These are phyloP conservation scores for Hemitrygon akajei DNA, from an alignment of 2,797 vertebrate genomes.

Conservation along the genomic window DNA sequence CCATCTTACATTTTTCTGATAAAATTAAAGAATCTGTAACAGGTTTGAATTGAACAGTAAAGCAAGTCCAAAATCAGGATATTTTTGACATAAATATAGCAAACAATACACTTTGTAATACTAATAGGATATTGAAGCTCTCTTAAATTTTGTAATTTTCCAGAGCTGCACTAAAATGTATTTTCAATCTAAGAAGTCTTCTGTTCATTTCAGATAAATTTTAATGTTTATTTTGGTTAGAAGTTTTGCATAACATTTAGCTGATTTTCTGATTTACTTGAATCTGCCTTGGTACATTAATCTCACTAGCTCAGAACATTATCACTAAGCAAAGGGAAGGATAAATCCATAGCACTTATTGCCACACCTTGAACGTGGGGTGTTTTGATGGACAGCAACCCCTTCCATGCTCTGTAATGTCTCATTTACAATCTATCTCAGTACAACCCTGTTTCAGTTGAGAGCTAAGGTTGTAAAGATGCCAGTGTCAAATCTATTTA, in stretches of 20 bases:
- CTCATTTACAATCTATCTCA: slow-evolving; percentile 10
- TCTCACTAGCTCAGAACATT: neutral
- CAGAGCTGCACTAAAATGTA: neutral
- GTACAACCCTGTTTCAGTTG: neutral
- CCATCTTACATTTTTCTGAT: too few species aligned
- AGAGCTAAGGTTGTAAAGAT: neutral
- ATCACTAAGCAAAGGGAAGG: neutral
- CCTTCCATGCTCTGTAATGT: neutral
- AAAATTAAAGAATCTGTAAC: neutral
- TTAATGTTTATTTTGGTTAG: neutral
- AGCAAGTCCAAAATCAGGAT: neutral
- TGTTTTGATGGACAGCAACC: slow-evolving; percentile 12
- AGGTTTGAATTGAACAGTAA: neutral
- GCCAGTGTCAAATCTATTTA: neutral
- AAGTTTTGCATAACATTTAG: neutral
- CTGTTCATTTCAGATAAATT: neutral
- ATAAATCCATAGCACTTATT: neutral
- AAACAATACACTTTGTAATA: neutral
- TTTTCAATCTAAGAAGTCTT: neutral
- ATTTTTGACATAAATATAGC: neutral
- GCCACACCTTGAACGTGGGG: neutral
- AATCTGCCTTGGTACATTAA: neutral
- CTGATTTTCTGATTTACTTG: neutral
- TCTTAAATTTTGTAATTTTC: neutral
- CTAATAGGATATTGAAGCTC: neutral